phyloP scores from a whole-genome alignment of 2,888 invertebrate genomes.

The Epistrophe eligans region DNA sequence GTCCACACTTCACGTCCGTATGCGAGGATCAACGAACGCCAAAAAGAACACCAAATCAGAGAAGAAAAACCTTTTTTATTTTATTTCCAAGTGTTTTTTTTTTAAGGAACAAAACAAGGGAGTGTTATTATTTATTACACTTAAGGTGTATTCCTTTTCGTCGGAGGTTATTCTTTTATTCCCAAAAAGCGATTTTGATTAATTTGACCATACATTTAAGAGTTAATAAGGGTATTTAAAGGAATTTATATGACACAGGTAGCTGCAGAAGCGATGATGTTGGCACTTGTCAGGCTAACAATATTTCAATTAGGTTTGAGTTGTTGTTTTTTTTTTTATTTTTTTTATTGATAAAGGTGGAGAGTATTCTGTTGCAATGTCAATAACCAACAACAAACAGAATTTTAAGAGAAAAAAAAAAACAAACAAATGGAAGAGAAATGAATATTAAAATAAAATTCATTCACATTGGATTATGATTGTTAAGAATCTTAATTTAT shows the following conservation, averaged over 20 bases:
- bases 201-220: slow-evolving; percentile 42
- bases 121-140: slow-evolving; percentile 20
- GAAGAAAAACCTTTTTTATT: not conserved
- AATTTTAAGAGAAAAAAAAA: not conserved
- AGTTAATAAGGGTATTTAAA: slow-evolving; percentile 1
- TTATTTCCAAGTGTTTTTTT: slow-evolving; percentile 6
- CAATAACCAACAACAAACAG: not conserved
- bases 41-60: not conserved
- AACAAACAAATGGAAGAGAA: not conserved
- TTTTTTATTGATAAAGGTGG: slow-evolving; percentile 33
- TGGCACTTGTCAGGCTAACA: slow-evolving; percentile 41
- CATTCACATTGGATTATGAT: slow-evolving; percentile 11
- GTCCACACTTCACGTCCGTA: not conserved
- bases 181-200: slow-evolving; percentile 36
- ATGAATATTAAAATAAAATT: slow-evolving; percentile 10
- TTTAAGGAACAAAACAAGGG: not conserved
- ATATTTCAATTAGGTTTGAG: slow-evolving; percentile 51
- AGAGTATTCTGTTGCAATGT: slow-evolving; percentile 14
- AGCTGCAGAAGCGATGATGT: slow-evolving; percentile 40
- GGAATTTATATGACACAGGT: slow-evolving; percentile 40
- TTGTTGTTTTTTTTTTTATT: not conserved
- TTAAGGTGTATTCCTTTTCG: slow-evolving; percentile 5
- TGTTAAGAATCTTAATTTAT: slow-evolving; percentile 24
- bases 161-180: slow-evolving; percentile 2
- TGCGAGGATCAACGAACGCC: not conserved